phyloP scores from a whole-genome alignment of 2,797 vertebrate genomes.

The Melanotaenia pygmaea region DNA sequence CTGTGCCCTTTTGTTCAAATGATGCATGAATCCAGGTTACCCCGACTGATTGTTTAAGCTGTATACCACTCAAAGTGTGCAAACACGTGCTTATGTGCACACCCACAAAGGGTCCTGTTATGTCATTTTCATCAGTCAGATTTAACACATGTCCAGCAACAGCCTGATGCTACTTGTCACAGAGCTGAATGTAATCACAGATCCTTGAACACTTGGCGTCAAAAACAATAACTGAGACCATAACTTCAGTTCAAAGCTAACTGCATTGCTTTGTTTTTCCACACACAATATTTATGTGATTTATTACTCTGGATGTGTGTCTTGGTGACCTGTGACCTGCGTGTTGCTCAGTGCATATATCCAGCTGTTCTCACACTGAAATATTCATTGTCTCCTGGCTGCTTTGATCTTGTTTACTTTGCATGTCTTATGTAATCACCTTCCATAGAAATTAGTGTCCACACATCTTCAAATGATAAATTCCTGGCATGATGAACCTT shows the following conservation, averaged over 20 bases:
- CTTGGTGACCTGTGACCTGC: slow-evolving; percentile 41
- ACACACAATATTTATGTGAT: slow-evolving; percentile 37
- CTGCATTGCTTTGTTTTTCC: slow-evolving; percentile 41
- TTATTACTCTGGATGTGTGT: slow-evolving; percentile 37
- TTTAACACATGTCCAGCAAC: slow-evolving; percentile 59
- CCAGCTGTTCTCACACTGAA: slow-evolving; percentile 36
- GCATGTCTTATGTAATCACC: slow-evolving; percentile 30
- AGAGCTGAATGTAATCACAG: slow-evolving; percentile 55
- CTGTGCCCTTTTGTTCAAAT: slow-evolving; percentile 68
- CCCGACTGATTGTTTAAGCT: slow-evolving; percentile 65
- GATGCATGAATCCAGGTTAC: slow-evolving; percentile 77
- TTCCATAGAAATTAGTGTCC: slow-evolving; percentile 9
- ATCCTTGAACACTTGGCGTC: slow-evolving; percentile 41
- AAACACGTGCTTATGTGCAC: slow-evolving; percentile 1
- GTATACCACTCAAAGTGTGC: slow-evolving; percentile 32
- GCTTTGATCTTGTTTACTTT: slow-evolving; percentile 25
- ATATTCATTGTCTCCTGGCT: slow-evolving; percentile 16
- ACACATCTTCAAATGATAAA: slow-evolving; percentile 18
- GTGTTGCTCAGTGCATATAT: slow-evolving; percentile 36
- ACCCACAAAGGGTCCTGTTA: slow-evolving; percentile 33
- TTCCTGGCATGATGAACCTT: slow-evolving; percentile 55
- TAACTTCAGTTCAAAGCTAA: slow-evolving; percentile 42
- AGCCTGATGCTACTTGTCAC: slow-evolving; percentile 34
- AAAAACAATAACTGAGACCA: slow-evolving; percentile 55
- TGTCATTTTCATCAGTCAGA: slow-evolving; percentile 46